Evolutionary conservation across 2,113 vertebrate species (phyloP).

Genomic region (Rynchops niger): DNA sequence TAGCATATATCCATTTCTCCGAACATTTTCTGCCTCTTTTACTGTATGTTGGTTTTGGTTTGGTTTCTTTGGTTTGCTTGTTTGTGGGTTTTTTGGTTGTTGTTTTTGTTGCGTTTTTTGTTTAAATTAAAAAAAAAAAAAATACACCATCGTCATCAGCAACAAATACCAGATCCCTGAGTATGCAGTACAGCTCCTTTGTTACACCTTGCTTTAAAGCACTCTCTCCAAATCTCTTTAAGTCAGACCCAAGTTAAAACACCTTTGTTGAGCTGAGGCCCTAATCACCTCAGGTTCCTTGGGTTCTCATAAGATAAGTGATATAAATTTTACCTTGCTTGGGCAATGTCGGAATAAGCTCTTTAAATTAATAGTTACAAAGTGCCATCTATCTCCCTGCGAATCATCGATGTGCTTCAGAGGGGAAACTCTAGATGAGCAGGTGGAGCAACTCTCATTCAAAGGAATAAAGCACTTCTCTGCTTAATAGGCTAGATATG

Average conservation of each 20-base stretch:
- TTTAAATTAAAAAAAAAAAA: background rate
- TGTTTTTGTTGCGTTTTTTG: background rate
- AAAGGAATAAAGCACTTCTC: background rate
- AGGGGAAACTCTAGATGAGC: background rate
- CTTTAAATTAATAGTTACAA: background rate
- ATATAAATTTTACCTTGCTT: background rate
- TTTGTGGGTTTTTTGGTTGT: no score
- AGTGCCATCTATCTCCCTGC: background rate
- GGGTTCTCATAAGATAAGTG: background rate
- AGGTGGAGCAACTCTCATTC: background rate
- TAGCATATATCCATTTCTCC: background rate
- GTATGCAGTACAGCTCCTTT: background rate
- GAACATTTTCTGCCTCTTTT: background rate
- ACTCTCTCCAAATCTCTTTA: background rate
- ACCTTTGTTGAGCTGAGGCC: background rate
- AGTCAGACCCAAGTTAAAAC: background rate
- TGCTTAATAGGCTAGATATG: background rate
- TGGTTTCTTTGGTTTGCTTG: background rate
- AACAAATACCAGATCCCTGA: background rate
- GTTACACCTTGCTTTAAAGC: background rate
- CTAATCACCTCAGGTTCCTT: background rate
- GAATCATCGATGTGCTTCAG: background rate
- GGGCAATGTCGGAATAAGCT: background rate
- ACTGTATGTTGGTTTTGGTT: background rate
- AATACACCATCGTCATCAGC: background rate